Conservation (phyloP, 2,888 invertebrate genomes). For the Vanessa cardui region DNA sequence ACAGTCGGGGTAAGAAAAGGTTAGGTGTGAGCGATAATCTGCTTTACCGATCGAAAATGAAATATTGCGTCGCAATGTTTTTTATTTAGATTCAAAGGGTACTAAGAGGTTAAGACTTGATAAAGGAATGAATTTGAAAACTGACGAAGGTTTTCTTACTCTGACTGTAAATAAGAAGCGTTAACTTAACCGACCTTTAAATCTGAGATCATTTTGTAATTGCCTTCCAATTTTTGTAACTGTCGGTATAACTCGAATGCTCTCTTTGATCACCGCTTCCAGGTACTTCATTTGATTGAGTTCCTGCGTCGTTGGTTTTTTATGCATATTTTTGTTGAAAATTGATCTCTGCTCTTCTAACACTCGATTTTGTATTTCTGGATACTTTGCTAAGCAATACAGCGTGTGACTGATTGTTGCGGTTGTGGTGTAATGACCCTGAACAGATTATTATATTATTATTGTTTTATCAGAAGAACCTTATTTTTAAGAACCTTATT, state of each 20-base stretch:
- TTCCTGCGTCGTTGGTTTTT: conserved; percentile 46
- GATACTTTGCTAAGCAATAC: conserved; percentile 48
- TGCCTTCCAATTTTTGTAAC: conserved; percentile 52
- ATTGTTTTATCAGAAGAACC: no score
- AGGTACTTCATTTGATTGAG: conserved; percentile 54
- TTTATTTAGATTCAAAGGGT: no score
- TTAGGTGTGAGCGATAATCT: no score
- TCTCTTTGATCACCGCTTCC: conserved; percentile 53
- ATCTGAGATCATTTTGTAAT: conserved; percentile 46
- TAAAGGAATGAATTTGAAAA: no score
- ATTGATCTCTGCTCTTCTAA: conserved; percentile 49
- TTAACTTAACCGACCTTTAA: conserved; percentile 44
- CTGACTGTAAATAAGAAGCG: no score
- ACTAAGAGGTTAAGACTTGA: no score
- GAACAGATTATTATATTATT: background rate
- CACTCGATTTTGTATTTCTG: conserved; percentile 47
- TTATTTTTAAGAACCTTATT: no score
- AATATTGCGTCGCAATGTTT: no score
- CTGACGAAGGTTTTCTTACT: no score
- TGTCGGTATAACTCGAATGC: conserved; percentile 50
- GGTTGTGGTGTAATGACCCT: conserved; percentile 54
- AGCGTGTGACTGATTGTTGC: conserved; percentile 50
- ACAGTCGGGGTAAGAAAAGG: no score
- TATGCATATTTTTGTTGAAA: conserved; percentile 44
- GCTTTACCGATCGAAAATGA: no score